A percentile compares a stretch with the other conserved stretches of the same genome.
Conservation (phyloP, 2,888 invertebrate species). For the Drosophila mimica region DNA sequence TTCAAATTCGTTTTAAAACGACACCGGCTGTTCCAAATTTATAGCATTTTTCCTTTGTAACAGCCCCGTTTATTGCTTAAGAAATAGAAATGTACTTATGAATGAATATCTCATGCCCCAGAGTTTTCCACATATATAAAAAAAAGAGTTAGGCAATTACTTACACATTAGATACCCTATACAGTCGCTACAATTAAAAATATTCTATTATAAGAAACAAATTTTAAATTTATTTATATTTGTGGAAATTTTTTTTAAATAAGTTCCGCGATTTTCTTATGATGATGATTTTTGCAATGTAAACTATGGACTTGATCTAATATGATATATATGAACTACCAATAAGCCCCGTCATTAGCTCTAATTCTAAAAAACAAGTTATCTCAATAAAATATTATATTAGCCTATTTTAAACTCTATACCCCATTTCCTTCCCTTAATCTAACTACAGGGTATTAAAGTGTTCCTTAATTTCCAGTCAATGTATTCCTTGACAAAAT, state of each 20-base stretch:
- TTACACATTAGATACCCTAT: not conserved
- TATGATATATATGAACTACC: not conserved
- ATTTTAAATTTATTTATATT: not conserved
- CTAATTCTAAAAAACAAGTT: not conserved
- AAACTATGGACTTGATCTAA: too few species aligned
- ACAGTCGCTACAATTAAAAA: not conserved
- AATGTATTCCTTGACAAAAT: slow-evolving; percentile 2
- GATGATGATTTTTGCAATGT: not conserved
- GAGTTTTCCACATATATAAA: not conserved
- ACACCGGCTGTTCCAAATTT: slow-evolving; percentile 74
- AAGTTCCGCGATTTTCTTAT: not conserved
- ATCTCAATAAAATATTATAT: not conserved
- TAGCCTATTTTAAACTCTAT: not conserved
- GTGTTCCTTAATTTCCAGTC: not conserved
- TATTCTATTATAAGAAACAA: not conserved
- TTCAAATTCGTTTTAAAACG: slow-evolving; percentile 79
- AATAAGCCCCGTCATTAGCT: not conserved
- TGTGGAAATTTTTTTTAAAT: not conserved
- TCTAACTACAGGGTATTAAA: not conserved
- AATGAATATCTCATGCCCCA: slow-evolving; percentile 36
- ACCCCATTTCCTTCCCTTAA: not conserved
- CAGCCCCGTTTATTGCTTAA: slow-evolving; percentile 63
- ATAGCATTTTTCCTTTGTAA: slow-evolving; percentile 66
- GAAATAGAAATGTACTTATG: slow-evolving; percentile 56
- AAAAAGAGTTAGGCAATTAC: not conserved